phyloP scores from a whole-genome alignment of 1,140 invertebrate species.

The Ostrea denselamellosa region DNA sequence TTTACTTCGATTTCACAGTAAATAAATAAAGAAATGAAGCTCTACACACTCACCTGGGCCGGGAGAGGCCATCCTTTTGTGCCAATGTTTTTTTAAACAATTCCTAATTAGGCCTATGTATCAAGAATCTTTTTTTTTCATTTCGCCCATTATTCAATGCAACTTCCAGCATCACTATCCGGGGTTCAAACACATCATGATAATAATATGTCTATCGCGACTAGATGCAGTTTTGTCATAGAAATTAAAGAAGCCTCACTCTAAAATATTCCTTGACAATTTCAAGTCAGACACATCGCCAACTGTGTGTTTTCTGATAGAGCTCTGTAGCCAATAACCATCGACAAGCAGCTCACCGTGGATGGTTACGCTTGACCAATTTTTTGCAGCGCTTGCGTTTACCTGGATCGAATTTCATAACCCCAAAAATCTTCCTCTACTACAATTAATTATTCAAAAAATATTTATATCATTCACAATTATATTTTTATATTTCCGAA shows the following conservation, averaged over 20 bases:
- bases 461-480: background rate
- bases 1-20: too few relatives aligned
- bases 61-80: constrained; percentile 62
- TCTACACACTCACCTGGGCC: constrained; percentile 62
- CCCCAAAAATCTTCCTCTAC: background rate
- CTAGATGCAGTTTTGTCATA: background rate
- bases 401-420: constrained; percentile 26
- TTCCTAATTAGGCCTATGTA: background rate
- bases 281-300: constrained; percentile 16
- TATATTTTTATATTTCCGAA: background rate
- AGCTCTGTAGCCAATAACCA: constrained; percentile 7
- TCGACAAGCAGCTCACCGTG: constrained; percentile 44
- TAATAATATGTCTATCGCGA: background rate
- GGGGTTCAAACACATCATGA: constrained; percentile 33
- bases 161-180: constrained; percentile 40
- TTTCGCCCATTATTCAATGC: constrained; percentile 38
- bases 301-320: constrained; percentile 10
- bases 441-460: background rate
- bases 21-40: constrained; percentile 13
- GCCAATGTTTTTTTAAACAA: constrained; percentile 18
- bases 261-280: background rate
- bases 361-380: constrained; percentile 40
- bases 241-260: background rate
- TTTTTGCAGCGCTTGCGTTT: constrained; percentile 20
- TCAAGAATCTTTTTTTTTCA: constrained; percentile 33